phyloP scores from a whole-genome alignment of 1,140 invertebrate species.

The Spodoptera frugiperda region DNA sequence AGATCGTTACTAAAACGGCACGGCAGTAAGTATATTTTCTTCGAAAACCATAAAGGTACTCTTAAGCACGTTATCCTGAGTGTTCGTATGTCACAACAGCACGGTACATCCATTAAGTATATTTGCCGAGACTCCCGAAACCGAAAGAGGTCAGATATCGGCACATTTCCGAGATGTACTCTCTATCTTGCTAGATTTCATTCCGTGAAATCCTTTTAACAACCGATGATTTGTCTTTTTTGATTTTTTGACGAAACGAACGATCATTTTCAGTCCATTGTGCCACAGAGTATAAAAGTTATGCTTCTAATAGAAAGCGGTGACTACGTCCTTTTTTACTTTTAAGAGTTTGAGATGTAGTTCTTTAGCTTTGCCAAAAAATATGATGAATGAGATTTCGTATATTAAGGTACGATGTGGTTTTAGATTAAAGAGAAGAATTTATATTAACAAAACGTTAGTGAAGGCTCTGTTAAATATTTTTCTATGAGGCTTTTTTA shows the following conservation, averaged over 20 bases:
- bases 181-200: conserved; percentile 64
- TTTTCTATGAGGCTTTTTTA: too few species aligned
- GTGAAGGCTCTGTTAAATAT: too few species aligned
- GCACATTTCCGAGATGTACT: conserved; percentile 71
- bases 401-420: too few species aligned
- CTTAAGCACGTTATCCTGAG: background rate
- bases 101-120: conserved; percentile 72
- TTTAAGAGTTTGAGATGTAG: too few species aligned
- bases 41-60: too few species aligned
- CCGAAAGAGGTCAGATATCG: conserved; percentile 64
- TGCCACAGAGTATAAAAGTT: background rate
- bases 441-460: too few species aligned
- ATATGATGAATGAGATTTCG: too few species aligned
- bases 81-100: conserved; percentile 48
- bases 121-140: conserved; percentile 70
- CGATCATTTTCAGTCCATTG: background rate
- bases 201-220: conserved; percentile 47
- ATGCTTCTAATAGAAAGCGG: background rate
- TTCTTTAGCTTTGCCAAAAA: too few species aligned
- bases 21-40: too few species aligned
- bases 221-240: conserved; percentile 36
- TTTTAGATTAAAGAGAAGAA: too few species aligned
- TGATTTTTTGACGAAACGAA: background rate
- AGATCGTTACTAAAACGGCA: too few species aligned
- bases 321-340: background rate